Evolutionary conservation across 2,888 invertebrate genomes (phyloP), one percentile per base, ranked within the genome.

Genomic region (Theretra japonica): DNA sequence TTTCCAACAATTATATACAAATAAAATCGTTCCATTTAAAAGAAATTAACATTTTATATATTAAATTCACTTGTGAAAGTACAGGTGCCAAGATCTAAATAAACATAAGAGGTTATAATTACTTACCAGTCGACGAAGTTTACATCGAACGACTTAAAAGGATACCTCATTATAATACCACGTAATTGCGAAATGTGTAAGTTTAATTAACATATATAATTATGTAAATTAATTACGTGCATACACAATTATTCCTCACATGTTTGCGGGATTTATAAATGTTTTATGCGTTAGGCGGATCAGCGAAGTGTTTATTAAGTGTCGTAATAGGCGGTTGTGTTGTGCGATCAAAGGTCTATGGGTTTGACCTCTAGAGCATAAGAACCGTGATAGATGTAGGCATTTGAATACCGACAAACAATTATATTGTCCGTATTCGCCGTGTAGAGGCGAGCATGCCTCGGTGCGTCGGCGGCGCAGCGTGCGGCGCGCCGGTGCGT

Each of bases 401-500:
- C n/a, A n/a, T 53, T 53, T 17, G 53, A 48, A 69, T 79, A 81
- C 83, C 78, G 83, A 88, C 84, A 87, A 83, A 88, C 84, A 87
- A 87, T 88, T 86, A 88, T 78, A 82, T 75, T 83, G 86, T 85
- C 85, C 77, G 73, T 72, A 78, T 83, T 86, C 83, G 86, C 85
- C 86, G 86, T 83, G 81, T 88, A 88, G 85, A 84, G 86, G 83
- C 77, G 80, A 84, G 83, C 84, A 90, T 86, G 92, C 84, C 85
- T 79, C 84, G 87, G 85, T 89, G 88, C 82, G 78, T 83, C 76
- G 84, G 82, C 82, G 78, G 81, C 77, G 83, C 84, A 87, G 85
- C 88, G 88, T 41, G 41, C 41, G 41, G 83, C 78, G 83, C 76
- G 84, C 82, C 82, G 78, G 82, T 77, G 83, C 57, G 57, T 57